Conservation (phyloP, 2,797 vertebrate genomes). For the Anniella stebbinsi region DNA sequence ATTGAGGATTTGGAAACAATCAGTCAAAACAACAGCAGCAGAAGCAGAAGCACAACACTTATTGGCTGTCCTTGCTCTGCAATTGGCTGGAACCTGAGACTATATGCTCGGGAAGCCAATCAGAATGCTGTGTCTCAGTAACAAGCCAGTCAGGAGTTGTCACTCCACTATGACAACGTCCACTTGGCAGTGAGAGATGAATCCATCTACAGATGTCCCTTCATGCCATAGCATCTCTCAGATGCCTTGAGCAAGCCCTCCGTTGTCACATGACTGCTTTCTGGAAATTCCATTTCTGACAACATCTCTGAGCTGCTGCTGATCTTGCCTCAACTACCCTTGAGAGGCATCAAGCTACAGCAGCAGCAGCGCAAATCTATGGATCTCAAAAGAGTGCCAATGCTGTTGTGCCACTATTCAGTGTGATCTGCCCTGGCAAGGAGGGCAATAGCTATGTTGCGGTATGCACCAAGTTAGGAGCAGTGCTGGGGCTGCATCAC, state of each 20-base stretch:
- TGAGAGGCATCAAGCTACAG: background rate
- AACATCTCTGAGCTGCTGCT: background rate
- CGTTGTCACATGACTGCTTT: background rate
- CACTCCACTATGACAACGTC: background rate
- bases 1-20: slow-evolving; percentile 28
- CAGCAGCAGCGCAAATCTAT: background rate
- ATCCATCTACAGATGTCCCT: slow-evolving; percentile 2
- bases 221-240: background rate
- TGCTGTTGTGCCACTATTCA: background rate
- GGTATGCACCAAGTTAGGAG: no score
- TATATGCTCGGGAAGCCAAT: background rate
- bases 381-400: no score
- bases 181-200: slow-evolving; percentile 1
- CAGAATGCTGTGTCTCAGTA: background rate
- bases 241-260: slow-evolving; percentile 10
- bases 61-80: background rate
- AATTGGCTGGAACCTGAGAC: slow-evolving; percentile 4
- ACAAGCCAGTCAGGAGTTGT: slow-evolving; percentile 11
- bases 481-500: background rate
- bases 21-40: slow-evolving; percentile 2
- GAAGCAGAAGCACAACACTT: background rate
- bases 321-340: background rate
- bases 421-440: background rate
- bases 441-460: background rate
- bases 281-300: background rate